phyloP scores from a whole-genome alignment of 2,888 invertebrate genomes.

The Mesochorus sp. region DNA sequence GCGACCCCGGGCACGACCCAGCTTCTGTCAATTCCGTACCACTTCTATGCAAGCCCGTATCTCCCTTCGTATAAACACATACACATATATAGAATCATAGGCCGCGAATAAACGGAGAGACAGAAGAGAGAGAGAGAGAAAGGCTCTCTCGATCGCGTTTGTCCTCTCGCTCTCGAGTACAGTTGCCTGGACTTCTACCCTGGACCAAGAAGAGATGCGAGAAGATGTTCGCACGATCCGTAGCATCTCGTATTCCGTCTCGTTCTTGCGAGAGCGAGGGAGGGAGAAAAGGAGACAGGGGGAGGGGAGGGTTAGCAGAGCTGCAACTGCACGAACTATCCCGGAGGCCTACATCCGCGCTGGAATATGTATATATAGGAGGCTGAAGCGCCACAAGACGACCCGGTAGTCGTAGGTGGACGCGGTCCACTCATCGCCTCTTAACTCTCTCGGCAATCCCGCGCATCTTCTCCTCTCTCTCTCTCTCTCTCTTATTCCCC shows the following conservation, averaged over 20 bases:
- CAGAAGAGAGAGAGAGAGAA: not conserved
- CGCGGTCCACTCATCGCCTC: conserved; percentile 79
- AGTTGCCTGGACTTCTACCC: conserved; percentile 46
- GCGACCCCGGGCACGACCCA: conserved; percentile 61
- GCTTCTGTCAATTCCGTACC: conserved; percentile 65
- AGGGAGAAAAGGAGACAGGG: too few relatives aligned
- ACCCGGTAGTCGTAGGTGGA: conserved; percentile 74
- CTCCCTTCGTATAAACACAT: conserved; percentile 11
- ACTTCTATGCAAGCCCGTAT: conserved; percentile 45
- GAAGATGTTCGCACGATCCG: conserved; percentile 63
- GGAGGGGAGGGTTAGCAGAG: conserved; percentile 29
- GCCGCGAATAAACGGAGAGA: not conserved
- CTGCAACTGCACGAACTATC: conserved; percentile 54
- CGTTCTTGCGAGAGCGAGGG: conserved; percentile 20
- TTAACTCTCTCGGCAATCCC: conserved; percentile 51
- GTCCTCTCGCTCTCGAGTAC: conserved; percentile 25
- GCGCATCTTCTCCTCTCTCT: conserved; percentile 2
- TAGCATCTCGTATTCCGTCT: conserved; percentile 9
- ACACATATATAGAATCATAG: conserved; percentile 3
- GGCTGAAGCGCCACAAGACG: conserved; percentile 42
- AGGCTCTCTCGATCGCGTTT: conserved; percentile 56
- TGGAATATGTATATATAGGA: conserved; percentile 29
- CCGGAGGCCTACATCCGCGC: conserved; percentile 12
- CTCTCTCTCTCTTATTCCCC: not conserved
- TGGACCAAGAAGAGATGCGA: conserved; percentile 34